These are phyloP conservation scores for Hemaris fuciformis DNA, from an alignment of 2,888 invertebrate genomes.

Conservation along the genomic window DNA sequence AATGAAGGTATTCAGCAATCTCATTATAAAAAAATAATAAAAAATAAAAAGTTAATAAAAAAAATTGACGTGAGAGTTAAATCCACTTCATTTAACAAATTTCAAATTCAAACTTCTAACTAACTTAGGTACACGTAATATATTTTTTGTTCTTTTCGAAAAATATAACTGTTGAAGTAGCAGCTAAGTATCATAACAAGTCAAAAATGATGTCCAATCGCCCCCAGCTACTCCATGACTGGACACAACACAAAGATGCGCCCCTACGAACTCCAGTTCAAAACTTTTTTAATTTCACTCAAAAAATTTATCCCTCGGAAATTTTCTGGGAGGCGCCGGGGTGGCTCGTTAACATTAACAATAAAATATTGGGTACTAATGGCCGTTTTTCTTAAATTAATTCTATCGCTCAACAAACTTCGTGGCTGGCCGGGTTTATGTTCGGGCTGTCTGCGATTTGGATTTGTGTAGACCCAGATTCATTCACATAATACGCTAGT, in stretches of 20 bases:
- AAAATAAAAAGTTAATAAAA: no score
- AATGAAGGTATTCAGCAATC: no score
- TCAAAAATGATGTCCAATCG: slow-evolving; percentile 14
- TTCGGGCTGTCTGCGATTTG: no score
- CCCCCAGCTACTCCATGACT: slow-evolving; percentile 19
- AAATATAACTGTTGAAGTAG: background rate
- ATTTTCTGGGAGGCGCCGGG: slow-evolving; percentile 29
- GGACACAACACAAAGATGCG: slow-evolving; percentile 38
- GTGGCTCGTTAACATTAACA: slow-evolving; percentile 58
- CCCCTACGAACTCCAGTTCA: slow-evolving; percentile 26
- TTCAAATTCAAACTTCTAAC: no score
- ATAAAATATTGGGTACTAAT: slow-evolving; percentile 63
- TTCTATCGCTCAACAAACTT: slow-evolving; percentile 24
- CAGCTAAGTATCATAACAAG: background rate
- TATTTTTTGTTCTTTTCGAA: no score
- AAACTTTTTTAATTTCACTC: slow-evolving; percentile 75
- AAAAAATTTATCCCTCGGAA: slow-evolving; percentile 47
- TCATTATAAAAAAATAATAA: no score
- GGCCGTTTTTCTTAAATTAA: slow-evolving; percentile 33
- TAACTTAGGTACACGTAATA: no score
- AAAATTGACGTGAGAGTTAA: no score
- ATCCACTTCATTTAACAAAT: no score
- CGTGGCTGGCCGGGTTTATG: background rate
- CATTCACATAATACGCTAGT: background rate
- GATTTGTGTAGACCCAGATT: background rate